A percentile compares a stretch with the other conserved stretches of the same genome.
phyloP scores from a whole-genome alignment of 2,888 invertebrate species.

The Ceraclea dissimilis region DNA sequence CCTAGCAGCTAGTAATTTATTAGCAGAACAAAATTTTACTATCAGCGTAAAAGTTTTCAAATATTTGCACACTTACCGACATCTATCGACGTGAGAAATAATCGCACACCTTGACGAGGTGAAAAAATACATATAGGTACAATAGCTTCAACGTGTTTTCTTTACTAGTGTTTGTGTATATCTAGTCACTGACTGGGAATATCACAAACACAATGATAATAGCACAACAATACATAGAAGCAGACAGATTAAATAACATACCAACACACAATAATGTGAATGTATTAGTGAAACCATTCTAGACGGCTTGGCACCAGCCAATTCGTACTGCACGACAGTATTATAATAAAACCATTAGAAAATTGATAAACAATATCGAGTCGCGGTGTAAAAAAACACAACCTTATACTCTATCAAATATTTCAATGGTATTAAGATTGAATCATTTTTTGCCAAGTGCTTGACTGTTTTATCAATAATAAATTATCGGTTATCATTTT shows the following conservation, averaged over 20 bases:
- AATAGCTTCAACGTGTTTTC: background rate
- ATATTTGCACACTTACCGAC: constrained; percentile 3
- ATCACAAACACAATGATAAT: background rate
- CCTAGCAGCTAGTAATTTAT: no score
- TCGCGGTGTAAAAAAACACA: constrained; percentile 4
- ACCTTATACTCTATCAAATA: background rate
- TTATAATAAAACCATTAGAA: background rate
- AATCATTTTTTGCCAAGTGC: no score
- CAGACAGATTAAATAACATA: background rate
- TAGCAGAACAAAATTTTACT: no score
- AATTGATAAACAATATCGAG: constrained; percentile 6
- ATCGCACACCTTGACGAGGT: constrained; percentile 2
- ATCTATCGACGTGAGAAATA: constrained; percentile 10
- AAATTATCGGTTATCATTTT: no score
- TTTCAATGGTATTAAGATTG: no score
- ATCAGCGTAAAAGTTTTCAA: no score
- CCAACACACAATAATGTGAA: background rate
- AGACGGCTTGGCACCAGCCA: constrained; percentile 15
- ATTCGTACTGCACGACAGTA: constrained; percentile 5
- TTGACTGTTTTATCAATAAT: no score
- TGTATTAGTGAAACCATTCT: constrained; percentile 8
- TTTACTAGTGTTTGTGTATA: background rate
- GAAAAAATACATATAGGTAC: background rate
- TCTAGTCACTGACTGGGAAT: background rate
- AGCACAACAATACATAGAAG: background rate